A percentile compares a stretch with the other conserved stretches of the same genome.
Evolutionary conservation across 2,888 invertebrate species (phyloP).

Genomic region (Lampropteryx suffumata): DNA sequence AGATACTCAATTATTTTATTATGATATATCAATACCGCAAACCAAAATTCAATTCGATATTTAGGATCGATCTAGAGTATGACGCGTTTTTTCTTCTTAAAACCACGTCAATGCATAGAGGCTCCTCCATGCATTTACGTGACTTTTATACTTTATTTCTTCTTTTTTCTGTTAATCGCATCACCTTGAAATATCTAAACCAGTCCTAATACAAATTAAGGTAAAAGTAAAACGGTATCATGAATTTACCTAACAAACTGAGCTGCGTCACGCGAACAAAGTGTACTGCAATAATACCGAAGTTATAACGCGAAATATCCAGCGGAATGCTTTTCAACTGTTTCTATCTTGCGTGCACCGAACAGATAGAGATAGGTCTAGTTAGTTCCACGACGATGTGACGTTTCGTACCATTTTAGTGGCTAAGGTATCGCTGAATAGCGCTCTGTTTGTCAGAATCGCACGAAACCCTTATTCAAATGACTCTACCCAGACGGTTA

Average conservation of each 20-base stretch:
- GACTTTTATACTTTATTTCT: too few relatives aligned
- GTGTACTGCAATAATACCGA: slow-evolving; percentile 61
- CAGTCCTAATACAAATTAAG: too few relatives aligned
- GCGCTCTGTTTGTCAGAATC: slow-evolving; percentile 31
- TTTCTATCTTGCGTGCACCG: slow-evolving; percentile 59
- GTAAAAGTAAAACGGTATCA: slow-evolving; percentile 21
- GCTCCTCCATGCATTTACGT: too few relatives aligned
- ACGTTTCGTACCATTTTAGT: slow-evolving; percentile 19
- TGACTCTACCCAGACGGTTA: slow-evolving; percentile 26
- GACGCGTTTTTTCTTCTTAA: too few relatives aligned
- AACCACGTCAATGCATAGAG: too few relatives aligned
- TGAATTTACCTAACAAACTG: slow-evolving; percentile 64
- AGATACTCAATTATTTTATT: too few relatives aligned
- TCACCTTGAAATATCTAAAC: too few relatives aligned
- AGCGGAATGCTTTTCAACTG: slow-evolving; percentile 52
- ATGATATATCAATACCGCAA: too few relatives aligned
- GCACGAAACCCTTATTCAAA: slow-evolving; percentile 43
- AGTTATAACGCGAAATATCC: slow-evolving; percentile 66
- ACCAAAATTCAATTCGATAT: too few relatives aligned
- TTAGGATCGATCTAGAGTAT: too few relatives aligned
- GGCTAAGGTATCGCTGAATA: slow-evolving; percentile 16
- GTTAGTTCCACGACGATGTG: slow-evolving; percentile 37
- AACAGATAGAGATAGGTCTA: not conserved
- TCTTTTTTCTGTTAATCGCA: too few relatives aligned
- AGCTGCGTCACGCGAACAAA: slow-evolving; percentile 67